Conservation (phyloP, 2,888 invertebrate species). For the Endomychus coccineus region DNA sequence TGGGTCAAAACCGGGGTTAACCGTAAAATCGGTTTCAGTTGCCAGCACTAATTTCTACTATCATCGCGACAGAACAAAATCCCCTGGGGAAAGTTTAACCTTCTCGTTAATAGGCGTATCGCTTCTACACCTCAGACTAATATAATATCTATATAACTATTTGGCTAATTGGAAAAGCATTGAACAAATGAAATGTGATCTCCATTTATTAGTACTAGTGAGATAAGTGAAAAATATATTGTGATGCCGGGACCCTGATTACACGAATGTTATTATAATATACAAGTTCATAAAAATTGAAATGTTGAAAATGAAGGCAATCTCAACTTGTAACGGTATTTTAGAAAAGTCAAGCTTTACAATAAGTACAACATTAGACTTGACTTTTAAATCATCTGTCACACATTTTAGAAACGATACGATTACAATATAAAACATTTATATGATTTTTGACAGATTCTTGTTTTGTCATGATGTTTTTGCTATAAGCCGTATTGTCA, state of each 20-base stretch:
- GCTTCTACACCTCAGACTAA: too few relatives aligned
- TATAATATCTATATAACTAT: constrained; percentile 18
- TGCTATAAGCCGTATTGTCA: constrained; percentile 29
- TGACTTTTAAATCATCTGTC: constrained; percentile 6
- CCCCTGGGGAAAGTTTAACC: constrained; percentile 27
- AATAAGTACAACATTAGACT: too few relatives aligned
- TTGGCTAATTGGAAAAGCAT: constrained; percentile 11
- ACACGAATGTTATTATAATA: constrained; percentile 1
- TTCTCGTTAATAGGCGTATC: too few relatives aligned
- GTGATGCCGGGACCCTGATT: constrained; percentile 12
- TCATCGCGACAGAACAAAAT: too few relatives aligned
- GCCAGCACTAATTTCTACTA: too few relatives aligned
- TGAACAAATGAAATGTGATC: not conserved
- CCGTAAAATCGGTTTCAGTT: too few relatives aligned
- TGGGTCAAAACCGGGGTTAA: too few relatives aligned
- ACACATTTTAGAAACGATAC: constrained; percentile 11
- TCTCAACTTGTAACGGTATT: too few relatives aligned
- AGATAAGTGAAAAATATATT: too few relatives aligned
- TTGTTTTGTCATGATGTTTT: constrained; percentile 18
- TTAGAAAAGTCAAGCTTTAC: too few relatives aligned
- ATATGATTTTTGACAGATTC: constrained; percentile 21
- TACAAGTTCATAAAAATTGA: not conserved
- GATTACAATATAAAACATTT: constrained; percentile 28
- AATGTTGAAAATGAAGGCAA: too few relatives aligned
- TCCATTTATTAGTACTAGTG: too few relatives aligned